Evolutionary conservation across 2,113 vertebrate genomes (phyloP).

Genomic region (Labeo catla): DNA sequence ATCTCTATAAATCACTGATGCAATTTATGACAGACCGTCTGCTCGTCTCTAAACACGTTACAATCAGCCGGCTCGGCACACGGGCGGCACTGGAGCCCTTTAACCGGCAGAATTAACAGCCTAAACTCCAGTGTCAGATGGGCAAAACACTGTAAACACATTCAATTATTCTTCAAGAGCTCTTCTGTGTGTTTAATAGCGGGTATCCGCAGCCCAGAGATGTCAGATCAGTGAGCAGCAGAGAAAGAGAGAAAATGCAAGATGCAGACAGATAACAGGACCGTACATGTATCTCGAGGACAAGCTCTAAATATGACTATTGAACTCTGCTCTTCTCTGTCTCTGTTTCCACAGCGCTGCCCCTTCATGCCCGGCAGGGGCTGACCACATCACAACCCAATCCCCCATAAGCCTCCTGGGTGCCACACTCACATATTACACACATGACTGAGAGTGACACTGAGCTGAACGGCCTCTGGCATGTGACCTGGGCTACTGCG

Average conservation of each 20-base stretch:
- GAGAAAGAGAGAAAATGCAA: neutral
- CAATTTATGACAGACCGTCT: conserved; percentile 29
- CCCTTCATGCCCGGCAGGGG: conserved; percentile 19
- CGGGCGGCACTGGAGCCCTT: conserved; percentile 5
- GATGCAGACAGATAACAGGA: neutral
- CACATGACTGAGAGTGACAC: conserved; percentile 52
- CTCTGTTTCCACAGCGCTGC: conserved; percentile 31
- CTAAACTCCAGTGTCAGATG: conserved; percentile 6
- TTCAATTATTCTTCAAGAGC: conserved; percentile 47
- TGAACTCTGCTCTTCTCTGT: conserved; percentile 45
- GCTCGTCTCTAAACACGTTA: conserved; percentile 32
- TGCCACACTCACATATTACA: conserved; percentile 30
- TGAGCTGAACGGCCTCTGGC: conserved; percentile 22
- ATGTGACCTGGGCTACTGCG: conserved; percentile 32
- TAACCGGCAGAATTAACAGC: conserved; percentile 30
- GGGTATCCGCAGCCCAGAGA: conserved; percentile 12
- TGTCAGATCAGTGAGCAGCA: conserved; percentile 20
- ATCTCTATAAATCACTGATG: conserved; percentile 36
- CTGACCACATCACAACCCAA: conserved; percentile 36
- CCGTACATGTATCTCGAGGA: conserved; percentile 2
- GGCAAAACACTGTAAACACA: conserved; percentile 29
- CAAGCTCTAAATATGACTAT: conserved; percentile 41
- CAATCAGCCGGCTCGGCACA: conserved; percentile 7
- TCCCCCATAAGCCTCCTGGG: conserved; percentile 36
- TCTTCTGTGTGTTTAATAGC: conserved; percentile 46